These are phyloP conservation scores for Cosmorhoe ocellata DNA, from an alignment of 2,888 invertebrate species.

Conservation along the genomic window DNA sequence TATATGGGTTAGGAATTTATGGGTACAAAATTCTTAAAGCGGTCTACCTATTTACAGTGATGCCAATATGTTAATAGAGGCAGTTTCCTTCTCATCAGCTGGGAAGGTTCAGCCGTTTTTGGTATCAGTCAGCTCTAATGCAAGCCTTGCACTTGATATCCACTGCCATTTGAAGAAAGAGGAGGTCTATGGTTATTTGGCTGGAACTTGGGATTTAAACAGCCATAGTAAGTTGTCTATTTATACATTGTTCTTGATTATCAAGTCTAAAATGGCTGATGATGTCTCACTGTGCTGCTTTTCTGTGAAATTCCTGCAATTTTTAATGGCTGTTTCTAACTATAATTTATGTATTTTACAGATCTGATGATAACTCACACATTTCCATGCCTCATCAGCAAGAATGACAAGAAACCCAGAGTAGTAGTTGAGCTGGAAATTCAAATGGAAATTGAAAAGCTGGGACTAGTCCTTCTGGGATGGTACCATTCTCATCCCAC, in stretches of 20 bases:
- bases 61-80: conserved; percentile 93
- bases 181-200: conserved; percentile 97
- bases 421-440: conserved; percentile 91
- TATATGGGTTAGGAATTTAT: too few species aligned
- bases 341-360: conserved; percentile 61
- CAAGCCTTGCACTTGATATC: conserved; percentile 93
- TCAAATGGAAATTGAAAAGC: conserved; percentile 90
- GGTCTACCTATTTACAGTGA: conserved; percentile 84
- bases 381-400: conserved; percentile 93
- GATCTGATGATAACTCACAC: conserved; percentile 93
- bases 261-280: too few species aligned
- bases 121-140: conserved; percentile 93
- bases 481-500: conserved; percentile 98
- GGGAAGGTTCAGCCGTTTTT: conserved; percentile 97
- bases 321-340: neutral
- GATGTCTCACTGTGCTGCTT: too few species aligned
- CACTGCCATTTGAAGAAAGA: conserved; percentile 96
- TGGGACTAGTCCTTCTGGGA: conserved; percentile 91
- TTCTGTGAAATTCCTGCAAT: too few species aligned
- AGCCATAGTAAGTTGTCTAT: conserved; percentile 90
- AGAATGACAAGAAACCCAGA: conserved; percentile 89
- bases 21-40: conserved; percentile 3
- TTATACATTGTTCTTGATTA: neutral
- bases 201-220: conserved; percentile 97
- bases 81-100: conserved; percentile 92